Evolutionary conservation across 2,113 vertebrate species (phyloP), one percentile per base, ranked within the genome.

Genomic region (Columba janthina): DNA sequence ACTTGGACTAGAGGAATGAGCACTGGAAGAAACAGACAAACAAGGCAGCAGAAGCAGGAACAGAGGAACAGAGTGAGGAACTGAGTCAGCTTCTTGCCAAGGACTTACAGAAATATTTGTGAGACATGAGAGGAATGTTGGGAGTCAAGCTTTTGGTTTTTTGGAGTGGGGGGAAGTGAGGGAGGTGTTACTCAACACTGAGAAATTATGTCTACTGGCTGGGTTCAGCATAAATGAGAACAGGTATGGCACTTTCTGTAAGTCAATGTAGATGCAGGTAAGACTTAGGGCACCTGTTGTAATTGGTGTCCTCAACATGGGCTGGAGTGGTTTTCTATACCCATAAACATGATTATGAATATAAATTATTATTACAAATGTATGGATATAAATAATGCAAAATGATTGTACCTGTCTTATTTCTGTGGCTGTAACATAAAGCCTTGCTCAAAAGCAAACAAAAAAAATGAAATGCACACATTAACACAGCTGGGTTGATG

Each of bases 61-160:
- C 40, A 40, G 38, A 83, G 75, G 74, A 85, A 60, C 34, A 34
- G 36, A 61, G 46, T 16, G 38, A 83, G 75, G 74, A 85, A 60
- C 38, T 32, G 36, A 61, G 46, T 16, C 38, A 89, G 89, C 60
- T 85, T 62, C 75, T 85, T 77, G 74, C 71, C 71, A 80, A 36
- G 40, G 74, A 53, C 25, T 65, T 54, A 58, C 71, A 90, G 54
- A 95, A 67, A 29, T 71, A 90, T 81, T 77, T 67, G 14, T 69
- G 60, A 88, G 88, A 88, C 72, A 77, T 46, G 93, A 91, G 21
- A 89, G 79, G 88, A 96, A 96, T 86, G 85, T 4, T 86, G 94
- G 85, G 42, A 66, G 13, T 93, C 85, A 61, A 73, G 78, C 8
- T 95, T 61, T 51, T 29, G 25, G 4, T 48, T 34, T 34, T 40